phyloP scores from a whole-genome alignment of 2,113 vertebrate species.

The Asarcornis scutulata region DNA sequence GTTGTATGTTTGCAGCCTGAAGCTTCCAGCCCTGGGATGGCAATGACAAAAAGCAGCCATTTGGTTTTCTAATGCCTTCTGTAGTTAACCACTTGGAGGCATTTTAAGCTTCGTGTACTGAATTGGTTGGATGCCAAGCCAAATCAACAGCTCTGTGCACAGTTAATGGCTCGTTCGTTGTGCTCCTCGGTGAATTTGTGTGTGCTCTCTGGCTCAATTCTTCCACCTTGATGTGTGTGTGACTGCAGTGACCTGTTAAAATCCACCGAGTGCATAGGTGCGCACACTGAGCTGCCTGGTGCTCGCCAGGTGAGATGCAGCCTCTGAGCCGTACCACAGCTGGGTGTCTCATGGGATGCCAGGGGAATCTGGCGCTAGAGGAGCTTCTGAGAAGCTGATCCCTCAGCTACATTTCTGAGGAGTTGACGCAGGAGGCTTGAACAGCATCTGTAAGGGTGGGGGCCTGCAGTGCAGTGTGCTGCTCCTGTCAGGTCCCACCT shows the following conservation, averaged over 20 bases:
- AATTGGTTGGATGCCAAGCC: neutral
- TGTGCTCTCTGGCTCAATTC: neutral
- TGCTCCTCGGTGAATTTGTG: neutral
- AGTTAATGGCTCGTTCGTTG: neutral
- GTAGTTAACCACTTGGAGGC: neutral
- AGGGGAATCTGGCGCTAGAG: neutral
- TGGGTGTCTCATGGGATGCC: neutral
- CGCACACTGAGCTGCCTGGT: neutral
- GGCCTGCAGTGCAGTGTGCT: conserved; percentile 3
- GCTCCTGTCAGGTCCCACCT: neutral
- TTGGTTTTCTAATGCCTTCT: neutral
- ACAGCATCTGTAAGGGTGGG: neutral
- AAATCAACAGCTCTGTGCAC: neutral
- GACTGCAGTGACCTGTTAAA: neutral
- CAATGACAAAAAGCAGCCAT: neutral
- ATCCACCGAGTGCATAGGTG: neutral
- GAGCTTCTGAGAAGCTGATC: neutral
- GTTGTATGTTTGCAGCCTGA: neutral
- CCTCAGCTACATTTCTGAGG: neutral
- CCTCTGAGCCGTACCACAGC: neutral
- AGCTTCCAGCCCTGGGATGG: neutral
- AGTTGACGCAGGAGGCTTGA: neutral
- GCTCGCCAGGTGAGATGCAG: neutral
- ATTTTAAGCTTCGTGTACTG: neutral
- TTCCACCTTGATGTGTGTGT: neutral